Conservation (phyloP, 2,113 vertebrate species). For the Saccopteryx leptura region DNA sequence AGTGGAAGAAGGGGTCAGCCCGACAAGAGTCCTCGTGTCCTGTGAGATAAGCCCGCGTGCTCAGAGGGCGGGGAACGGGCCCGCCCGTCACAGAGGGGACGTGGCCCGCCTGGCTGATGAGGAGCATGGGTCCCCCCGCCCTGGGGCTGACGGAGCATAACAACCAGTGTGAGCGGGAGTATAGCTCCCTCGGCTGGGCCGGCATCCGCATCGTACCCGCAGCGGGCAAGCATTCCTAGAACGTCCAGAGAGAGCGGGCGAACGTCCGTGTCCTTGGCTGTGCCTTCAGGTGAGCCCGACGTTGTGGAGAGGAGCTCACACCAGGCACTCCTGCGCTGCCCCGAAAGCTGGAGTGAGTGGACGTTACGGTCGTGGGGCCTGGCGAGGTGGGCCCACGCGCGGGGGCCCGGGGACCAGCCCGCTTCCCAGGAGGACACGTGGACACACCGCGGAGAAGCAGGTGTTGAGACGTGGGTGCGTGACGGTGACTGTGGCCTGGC, state of each 20-base stretch:
- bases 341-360: accelerated
- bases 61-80: too few relatives aligned
- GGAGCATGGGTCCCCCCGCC: neutral
- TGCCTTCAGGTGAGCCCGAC: accelerated
- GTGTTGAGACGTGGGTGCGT: accelerated
- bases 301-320: neutral
- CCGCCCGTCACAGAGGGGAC: too few relatives aligned
- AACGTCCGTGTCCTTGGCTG: too few relatives aligned
- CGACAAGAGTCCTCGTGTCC: neutral
- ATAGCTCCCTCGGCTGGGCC: too few relatives aligned
- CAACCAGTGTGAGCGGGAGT: too few relatives aligned
- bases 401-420: accelerated
- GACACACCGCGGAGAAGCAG: accelerated
- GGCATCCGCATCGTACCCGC: too few relatives aligned
- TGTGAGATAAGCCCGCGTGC: neutral
- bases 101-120: too few relatives aligned
- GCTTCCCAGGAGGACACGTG: accelerated
- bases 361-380: too few relatives aligned
- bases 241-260: accelerated
- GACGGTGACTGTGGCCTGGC: too few relatives aligned
- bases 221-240: too few relatives aligned
- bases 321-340: accelerated
- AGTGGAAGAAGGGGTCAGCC: neutral
- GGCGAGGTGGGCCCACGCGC: too few relatives aligned
- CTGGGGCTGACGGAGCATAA: neutral